These are phyloP conservation scores for Rhegmatorhina hoffmannsi DNA, from an alignment of 2,113 vertebrate species.

Conservation along the genomic window DNA sequence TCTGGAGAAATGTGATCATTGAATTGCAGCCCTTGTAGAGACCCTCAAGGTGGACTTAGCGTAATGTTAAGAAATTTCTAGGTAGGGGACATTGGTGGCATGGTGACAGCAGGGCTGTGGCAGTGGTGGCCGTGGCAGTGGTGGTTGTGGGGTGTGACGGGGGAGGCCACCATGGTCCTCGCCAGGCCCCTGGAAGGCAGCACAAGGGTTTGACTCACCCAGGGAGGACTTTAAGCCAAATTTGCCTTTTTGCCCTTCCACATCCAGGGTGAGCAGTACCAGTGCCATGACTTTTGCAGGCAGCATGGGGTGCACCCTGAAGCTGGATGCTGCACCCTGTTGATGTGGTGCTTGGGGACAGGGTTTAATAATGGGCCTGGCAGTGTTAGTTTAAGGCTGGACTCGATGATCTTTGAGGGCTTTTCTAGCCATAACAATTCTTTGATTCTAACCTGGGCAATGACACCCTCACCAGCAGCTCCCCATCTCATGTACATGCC, in stretches of 20 bases:
- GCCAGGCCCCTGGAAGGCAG: accelerated
- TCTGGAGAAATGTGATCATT: accelerated
- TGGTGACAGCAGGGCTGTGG: neutral
- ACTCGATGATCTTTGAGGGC: neutral
- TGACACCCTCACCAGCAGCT: neutral
- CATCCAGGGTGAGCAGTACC: neutral
- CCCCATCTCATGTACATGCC: neutral
- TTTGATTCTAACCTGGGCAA: neutral
- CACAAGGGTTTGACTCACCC: neutral
- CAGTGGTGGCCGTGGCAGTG: neutral
- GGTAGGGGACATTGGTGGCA: accelerated
- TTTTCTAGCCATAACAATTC: accelerated
- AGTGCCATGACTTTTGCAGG: neutral
- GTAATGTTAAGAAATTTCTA: neutral
- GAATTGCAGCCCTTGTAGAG: neutral
- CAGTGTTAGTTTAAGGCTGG: neutral
- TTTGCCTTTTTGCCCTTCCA: neutral
- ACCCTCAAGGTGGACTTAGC: neutral
- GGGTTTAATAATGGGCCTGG: neutral
- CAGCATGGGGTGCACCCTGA: accelerated
- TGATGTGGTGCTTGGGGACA: neutral
- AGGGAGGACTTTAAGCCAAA: neutral
- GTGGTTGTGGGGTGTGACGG: neutral
- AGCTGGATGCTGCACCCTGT: neutral
- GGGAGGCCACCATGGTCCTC: accelerated